These are phyloP conservation scores for Metopia argyrocephala DNA, from an alignment of 2,888 invertebrate genomes.

Conservation along the genomic window DNA sequence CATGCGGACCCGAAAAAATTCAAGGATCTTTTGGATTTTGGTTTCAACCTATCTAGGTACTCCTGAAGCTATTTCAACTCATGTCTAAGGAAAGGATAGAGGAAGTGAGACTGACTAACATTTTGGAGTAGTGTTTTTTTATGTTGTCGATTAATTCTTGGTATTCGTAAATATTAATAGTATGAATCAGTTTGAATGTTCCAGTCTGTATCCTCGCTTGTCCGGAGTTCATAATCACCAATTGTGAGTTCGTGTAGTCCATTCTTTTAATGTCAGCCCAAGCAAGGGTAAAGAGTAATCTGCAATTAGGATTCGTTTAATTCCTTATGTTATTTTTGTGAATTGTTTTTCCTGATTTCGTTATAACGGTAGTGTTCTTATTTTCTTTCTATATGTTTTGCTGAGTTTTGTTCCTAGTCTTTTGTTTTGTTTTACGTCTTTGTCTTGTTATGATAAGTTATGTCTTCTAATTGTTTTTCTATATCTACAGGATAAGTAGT, in stretches of 20 bases:
- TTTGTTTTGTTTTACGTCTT: constrained; percentile 4
- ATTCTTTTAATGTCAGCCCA: constrained; percentile 51
- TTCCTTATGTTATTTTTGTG: neutral
- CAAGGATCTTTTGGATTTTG: constrained; percentile 1
- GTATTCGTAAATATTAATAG: constrained; percentile 1
- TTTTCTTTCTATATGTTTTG: neutral
- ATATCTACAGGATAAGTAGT: neutral
- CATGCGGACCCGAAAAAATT: neutral
- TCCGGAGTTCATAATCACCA: constrained; percentile 32
- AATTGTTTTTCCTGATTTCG: neutral
- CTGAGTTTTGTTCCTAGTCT: constrained; percentile 9
- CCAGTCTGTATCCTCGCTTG: constrained; percentile 37
- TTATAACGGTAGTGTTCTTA: neutral
- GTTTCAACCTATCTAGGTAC: neutral
- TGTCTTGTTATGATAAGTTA: constrained; percentile 13
- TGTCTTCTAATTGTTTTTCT: constrained; percentile 5
- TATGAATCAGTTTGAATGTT: constrained; percentile 47
- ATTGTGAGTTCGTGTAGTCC: constrained; percentile 51
- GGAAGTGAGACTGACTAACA: neutral
- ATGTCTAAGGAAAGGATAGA: neutral
- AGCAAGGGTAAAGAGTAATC: neutral
- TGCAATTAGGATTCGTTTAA: neutral
- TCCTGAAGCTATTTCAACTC: neutral
- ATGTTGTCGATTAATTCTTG: constrained; percentile 1
- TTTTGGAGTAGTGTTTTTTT: neutral